Base-by-base conservation (phyloP, 2,888 invertebrate genomes). In the Phania funesta region DNA sequence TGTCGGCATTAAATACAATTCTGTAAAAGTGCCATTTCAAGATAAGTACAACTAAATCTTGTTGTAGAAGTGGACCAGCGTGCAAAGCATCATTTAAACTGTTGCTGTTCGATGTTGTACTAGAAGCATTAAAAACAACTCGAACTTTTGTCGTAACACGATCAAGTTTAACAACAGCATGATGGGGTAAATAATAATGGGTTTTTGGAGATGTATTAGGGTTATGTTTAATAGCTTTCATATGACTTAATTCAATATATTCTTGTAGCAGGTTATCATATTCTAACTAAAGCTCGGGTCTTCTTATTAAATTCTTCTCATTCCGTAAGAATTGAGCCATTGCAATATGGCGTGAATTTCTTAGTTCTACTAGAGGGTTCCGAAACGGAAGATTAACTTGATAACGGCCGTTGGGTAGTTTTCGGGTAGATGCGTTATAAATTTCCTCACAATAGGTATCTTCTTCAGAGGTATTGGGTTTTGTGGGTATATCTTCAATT, bases 1-100 rank as follows among this genome's bases (percentile, higher is more conserved):
- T 75, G 22, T 74, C 54, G 2, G 64, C 64, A 18, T 74, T 54
- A 52, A 54, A 56, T 2, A 74, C 74, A 11, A 54, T 54, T 13
- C 46, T 29, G 24, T 29, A 74, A 38, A 62, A 26, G n/a, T n/a
- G n/a, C n/a, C n/a, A n/a, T n/a, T n/a, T n/a, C n/a, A n/a, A n/a
- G n/a, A 75, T 9, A 1, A 65, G 38, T 2, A 44, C 44, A 44
- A 18, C 44, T 18, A 44, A 44, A 44, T 44, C 18, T 9, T 44
- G 44, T 44, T 44, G 44, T 44, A 44, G 44, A 18, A 8, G 0
- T 1, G 44, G 18, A 18, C 44, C 44, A 44, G 18, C 9, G 7
- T 44, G 18, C 13, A 44, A 18, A 16, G 18, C 18, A 8, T 44
- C 46, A 20, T 46, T 46, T 20, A 46, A 20, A n/a, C n/a, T 44